Evolutionary conservation across 2,113 vertebrate genomes (phyloP), one percentile per base, ranked within the genome.

Genomic region (Sylvilagus bachmani): DNA sequence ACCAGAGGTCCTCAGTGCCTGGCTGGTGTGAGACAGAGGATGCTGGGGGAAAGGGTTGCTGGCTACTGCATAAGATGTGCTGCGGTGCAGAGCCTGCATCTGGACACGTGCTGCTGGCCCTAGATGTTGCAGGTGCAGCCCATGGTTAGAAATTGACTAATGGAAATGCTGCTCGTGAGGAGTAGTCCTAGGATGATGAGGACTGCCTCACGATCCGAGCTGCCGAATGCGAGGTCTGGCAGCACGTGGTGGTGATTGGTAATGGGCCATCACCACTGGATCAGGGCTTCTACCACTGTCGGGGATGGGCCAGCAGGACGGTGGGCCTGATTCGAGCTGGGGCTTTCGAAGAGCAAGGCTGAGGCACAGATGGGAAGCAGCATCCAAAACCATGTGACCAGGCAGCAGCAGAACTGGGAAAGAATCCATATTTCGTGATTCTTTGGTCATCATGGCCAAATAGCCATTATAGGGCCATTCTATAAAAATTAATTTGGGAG

Each of bases 401-500:
- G n/a, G 14, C 95, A 84, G 79, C 80, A 78, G 69, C 58, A 69
- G 61, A 89, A 89, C 24, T 70, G 21, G 38, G 13, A 58, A 33
- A 10, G 66, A 70, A 64, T 3, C 70, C 36, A 0, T n/a, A 74
- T 81, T 93, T 84, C 78, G 94, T 78, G 64, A 80, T 66, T 64
- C 13, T 69, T 53, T 82, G 36, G 82, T 95, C 85, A 95, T 80
- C 16, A 79, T 86, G 89, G 36, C 78, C 36, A 21, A 58, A 19
- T 13, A 17, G 55, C 55, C 55, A 58, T 58, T 58, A 5, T 58
- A 55, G 38, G 10, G 84, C 9, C 21, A 74, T 61, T 73, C 33
- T 36, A 58, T 61, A 69, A 86, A 73, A 80, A 77, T 71, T 62
- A 70, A 83, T 51, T 66, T 91, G 69, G 66, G 70, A 89, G 80